Conservation (phyloP, 2,797 vertebrate species). For the Babyrousa celebensis region DNA sequence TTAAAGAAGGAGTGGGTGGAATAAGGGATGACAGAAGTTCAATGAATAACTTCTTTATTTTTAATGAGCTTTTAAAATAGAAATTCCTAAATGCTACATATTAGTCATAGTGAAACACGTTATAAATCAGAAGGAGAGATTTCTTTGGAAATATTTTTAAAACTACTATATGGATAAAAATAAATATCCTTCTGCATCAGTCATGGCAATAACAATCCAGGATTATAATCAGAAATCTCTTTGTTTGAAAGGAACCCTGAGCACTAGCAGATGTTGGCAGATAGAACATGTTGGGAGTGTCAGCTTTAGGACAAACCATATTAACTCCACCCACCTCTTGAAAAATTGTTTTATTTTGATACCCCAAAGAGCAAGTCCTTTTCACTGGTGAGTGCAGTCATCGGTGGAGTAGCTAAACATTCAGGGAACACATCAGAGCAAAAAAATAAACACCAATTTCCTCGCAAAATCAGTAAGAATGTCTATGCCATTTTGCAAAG, state of each 20-base stretch:
- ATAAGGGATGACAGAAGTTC: neutral
- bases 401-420: neutral
- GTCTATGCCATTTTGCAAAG: conserved; percentile 21
- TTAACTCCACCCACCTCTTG: conserved; percentile 54
- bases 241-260: conserved; percentile 71
- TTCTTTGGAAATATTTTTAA: neutral
- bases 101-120: neutral
- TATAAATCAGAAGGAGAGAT: conserved; percentile 31
- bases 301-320: neutral
- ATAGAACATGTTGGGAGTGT: neutral
- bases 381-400: neutral
- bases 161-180: conserved; percentile 46
- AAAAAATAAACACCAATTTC: conserved; percentile 71
- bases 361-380: conserved; percentile 48
- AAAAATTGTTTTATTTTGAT: conserved; percentile 73
- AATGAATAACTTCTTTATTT: conserved; percentile 31
- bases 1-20: neutral
- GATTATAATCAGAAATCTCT: conserved; percentile 69
- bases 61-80: neutral
- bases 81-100: neutral
- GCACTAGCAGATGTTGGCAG: conserved; percentile 54
- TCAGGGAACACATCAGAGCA: conserved; percentile 32
- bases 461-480: conserved; percentile 56
- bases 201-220: conserved; percentile 29
- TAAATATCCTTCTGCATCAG: conserved; percentile 33